These are phyloP conservation scores for Ophiothrix spiculata DNA, from an alignment of 35 echinoderm and acorn worm genomes.

Conservation along the genomic window DNA sequence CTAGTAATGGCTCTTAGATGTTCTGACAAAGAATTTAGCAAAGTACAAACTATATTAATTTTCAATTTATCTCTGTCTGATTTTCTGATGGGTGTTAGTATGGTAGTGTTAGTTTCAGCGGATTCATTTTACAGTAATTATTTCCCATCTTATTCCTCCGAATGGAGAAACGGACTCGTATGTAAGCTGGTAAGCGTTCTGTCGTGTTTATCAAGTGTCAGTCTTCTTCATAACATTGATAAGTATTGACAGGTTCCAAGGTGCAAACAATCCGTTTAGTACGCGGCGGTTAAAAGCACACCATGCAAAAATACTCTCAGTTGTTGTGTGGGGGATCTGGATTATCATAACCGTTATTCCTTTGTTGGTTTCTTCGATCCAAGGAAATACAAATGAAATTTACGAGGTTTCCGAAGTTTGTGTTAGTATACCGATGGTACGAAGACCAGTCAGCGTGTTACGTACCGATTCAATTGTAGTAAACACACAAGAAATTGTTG, in stretches of 20 bases:
- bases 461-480: no score
- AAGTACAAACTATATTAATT: conserved; percentile 10
- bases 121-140: conserved; percentile 13
- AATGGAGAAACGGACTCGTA: not conserved
- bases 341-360: no score
- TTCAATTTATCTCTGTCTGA: conserved; percentile 15
- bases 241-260: not conserved
- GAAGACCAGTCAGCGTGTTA: no score
- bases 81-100: conserved; percentile 31
- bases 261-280: not conserved
- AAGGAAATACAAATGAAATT: no score
- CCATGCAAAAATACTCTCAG: no score
- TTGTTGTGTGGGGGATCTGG: no score
- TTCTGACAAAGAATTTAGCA: not conserved
- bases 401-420: no score
- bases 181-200: conserved; percentile 28
- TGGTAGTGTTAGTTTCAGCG: conserved; percentile 13
- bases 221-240: conserved; percentile 20
- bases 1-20: not conserved
- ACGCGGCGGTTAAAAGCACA: no score
- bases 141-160: not conserved
- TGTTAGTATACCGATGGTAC: no score
- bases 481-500: no score
- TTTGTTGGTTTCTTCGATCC: no score
- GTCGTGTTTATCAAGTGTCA: conserved; percentile 23